Percentiles rank a stretch among this genome's conserved stretches.
Evolutionary conservation across 2,113 vertebrate species (phyloP).

Genomic region (Gorsachius goisagi): DNA sequence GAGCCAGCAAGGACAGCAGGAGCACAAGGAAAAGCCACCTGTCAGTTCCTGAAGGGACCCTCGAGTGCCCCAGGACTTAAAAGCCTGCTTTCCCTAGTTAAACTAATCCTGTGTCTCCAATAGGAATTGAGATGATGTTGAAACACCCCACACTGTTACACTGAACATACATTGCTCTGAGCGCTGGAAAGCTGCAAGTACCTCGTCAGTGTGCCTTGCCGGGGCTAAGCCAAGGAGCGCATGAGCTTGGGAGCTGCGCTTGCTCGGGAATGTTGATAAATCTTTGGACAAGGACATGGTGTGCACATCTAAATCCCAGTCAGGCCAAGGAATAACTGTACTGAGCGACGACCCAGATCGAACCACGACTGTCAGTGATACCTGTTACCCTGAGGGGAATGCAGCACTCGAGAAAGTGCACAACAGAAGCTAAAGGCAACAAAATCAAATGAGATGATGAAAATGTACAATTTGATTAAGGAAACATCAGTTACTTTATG

Average conservation of each 20-base stretch:
- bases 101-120: background rate
- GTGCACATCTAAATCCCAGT: background rate
- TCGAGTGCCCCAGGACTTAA: background rate
- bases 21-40: background rate
- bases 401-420: background rate
- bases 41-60: accelerated
- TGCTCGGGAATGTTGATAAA: background rate
- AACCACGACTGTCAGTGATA: background rate
- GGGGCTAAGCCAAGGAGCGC: background rate
- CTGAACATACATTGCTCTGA: background rate
- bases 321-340: background rate
- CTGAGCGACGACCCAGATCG: background rate
- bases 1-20: background rate
- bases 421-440: background rate
- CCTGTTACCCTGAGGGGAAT: background rate
- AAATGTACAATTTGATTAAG: conserved; percentile 5
- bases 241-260: background rate
- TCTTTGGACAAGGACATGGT: background rate
- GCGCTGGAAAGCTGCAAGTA: background rate
- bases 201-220: background rate
- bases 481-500: background rate
- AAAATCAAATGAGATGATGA: background rate
- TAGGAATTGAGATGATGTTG: background rate
- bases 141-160: background rate
- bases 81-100: background rate